Conservation (phyloP, 2,113 vertebrate genomes). For the Hassar affinis region DNA sequence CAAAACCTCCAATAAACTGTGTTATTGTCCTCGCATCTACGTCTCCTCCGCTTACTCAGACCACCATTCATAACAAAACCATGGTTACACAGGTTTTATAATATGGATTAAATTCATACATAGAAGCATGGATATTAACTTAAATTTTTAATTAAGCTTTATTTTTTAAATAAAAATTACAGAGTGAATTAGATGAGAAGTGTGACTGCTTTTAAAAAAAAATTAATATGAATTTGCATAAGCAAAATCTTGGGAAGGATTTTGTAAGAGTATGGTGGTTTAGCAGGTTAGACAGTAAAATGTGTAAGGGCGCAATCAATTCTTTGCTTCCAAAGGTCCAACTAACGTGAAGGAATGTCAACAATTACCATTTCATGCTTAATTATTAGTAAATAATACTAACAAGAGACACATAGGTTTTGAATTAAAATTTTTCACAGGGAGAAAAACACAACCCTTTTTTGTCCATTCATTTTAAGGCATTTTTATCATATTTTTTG, state of each 20-base stretch:
- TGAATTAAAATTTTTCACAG: neutral
- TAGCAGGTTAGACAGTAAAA: neutral
- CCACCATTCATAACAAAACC: too few species aligned
- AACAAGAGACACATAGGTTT: neutral
- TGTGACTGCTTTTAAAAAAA: neutral
- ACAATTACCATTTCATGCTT: neutral
- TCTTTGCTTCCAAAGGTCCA: neutral
- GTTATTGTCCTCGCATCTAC: too few species aligned
- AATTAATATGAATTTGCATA: neutral
- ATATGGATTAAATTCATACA: neutral
- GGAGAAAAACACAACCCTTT: neutral
- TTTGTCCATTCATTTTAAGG: neutral
- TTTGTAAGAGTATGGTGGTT: neutral
- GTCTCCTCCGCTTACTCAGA: too few species aligned
- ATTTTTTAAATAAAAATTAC: neutral
- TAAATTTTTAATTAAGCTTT: too few species aligned
- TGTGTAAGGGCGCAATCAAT: neutral
- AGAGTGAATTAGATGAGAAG: neutral
- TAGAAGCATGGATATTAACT: neutral
- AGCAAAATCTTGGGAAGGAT: neutral
- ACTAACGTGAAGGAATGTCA: neutral
- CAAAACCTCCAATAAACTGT: too few species aligned
- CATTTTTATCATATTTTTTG: neutral
- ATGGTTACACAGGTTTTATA: neutral
- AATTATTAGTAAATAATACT: neutral